These are phyloP conservation scores for Syritta pipiens DNA, from an alignment of 2,888 invertebrate genomes.

Conservation along the genomic window DNA sequence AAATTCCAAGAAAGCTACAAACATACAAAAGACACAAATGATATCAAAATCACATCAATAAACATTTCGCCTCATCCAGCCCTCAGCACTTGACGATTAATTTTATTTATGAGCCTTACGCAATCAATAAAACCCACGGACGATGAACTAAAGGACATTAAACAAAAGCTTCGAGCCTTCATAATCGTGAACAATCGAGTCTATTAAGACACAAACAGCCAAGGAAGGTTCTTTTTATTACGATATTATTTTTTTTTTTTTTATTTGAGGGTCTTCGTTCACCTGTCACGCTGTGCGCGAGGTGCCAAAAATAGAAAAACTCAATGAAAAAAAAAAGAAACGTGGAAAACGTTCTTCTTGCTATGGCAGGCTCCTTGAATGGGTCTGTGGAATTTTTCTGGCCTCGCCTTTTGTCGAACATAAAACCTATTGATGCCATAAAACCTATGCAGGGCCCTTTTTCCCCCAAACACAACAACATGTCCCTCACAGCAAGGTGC, in stretches of 20 bases:
- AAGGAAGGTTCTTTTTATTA: background rate
- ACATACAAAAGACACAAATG: too few species aligned
- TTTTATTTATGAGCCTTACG: background rate
- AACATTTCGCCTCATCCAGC: background rate
- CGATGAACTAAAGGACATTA: background rate
- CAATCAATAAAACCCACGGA: background rate
- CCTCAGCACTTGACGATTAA: background rate
- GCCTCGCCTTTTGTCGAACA: conserved; percentile 2
- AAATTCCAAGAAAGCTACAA: background rate
- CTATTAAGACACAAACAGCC: background rate
- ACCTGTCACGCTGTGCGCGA: background rate
- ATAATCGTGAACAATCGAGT: background rate
- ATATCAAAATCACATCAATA: background rate
- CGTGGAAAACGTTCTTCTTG: too few species aligned
- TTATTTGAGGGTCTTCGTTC: too few species aligned
- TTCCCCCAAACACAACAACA: too few species aligned
- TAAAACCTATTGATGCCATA: conserved; percentile 18
- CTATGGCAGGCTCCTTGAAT: too few species aligned
- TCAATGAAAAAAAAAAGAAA: conserved; percentile 14
- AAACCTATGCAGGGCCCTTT: conserved; percentile 1
- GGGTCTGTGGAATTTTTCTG: background rate
- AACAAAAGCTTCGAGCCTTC: background rate
- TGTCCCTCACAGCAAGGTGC: background rate
- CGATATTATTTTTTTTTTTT: too few species aligned
- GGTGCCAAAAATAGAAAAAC: conserved; percentile 7